phyloP scores from a whole-genome alignment of 2,888 invertebrate species.

The Conomelus anceps region DNA sequence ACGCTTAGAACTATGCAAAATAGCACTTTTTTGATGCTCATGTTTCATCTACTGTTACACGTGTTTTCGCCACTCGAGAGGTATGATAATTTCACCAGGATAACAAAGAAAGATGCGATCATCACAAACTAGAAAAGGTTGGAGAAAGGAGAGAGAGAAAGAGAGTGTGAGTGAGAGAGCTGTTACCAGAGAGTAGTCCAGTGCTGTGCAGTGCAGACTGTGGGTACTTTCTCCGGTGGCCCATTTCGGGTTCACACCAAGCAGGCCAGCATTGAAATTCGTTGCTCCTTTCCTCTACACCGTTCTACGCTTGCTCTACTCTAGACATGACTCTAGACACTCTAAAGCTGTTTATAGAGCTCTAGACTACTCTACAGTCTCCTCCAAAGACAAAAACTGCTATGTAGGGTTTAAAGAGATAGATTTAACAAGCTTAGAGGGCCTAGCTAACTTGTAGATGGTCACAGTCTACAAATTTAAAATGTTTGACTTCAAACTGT shows the following conservation, averaged over 20 bases:
- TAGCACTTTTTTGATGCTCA: not conserved
- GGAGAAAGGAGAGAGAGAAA: not conserved
- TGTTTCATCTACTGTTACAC: not conserved
- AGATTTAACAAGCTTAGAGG: too few species aligned
- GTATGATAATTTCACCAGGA: not conserved
- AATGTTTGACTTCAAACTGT: too few species aligned
- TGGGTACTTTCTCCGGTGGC: not conserved
- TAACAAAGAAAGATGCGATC: not conserved
- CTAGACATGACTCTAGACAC: too few species aligned
- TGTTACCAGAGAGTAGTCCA: slow-evolving; percentile 30
- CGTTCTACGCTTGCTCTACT: not conserved
- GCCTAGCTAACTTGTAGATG: too few species aligned
- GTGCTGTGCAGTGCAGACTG: not conserved
- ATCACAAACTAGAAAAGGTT: not conserved
- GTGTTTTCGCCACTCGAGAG: not conserved
- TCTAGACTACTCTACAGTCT: too few species aligned
- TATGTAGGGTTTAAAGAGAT: too few species aligned
- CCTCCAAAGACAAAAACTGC: too few species aligned
- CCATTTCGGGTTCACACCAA: not conserved
- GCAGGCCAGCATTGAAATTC: not conserved
- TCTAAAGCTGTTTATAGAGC: too few species aligned
- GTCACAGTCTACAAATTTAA: too few species aligned
- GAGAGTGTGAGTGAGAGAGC: slow-evolving; percentile 19
- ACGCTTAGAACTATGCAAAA: not conserved
- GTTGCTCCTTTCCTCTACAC: not conserved